Evolutionary conservation across 23 tunicate genomes (phyloP).

Genomic region (Diplosoma virens): DNA sequence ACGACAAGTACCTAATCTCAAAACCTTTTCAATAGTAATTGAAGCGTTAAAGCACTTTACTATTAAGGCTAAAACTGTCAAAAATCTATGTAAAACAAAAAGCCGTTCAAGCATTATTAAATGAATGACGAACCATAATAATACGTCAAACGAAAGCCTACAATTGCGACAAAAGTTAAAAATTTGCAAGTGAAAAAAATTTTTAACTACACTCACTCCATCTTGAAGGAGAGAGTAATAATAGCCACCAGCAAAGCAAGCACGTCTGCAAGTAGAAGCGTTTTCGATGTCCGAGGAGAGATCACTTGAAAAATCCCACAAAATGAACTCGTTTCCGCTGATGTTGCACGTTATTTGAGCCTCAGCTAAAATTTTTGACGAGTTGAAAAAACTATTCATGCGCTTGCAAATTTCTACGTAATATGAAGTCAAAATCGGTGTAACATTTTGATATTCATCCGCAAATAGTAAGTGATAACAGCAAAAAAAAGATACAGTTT

Average conservation of each 20-base stretch:
- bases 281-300: background rate
- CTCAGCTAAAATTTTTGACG: constrained; percentile 7
- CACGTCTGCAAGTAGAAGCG: background rate
- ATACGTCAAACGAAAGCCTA: background rate
- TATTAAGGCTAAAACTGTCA: no score
- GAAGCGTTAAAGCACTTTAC: no score
- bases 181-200: background rate
- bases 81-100: no score
- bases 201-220: background rate
- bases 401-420: no score
- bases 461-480: background rate
- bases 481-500: no score
- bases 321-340: background rate
- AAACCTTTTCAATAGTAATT: no score
- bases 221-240: background rate
- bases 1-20: no score
- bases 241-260: constrained; percentile 10
- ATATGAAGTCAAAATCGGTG: background rate
- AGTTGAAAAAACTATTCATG: no score
- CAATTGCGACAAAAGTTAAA: background rate
- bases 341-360: background rate
- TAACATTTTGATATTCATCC: background rate
- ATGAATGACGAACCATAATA: no score
- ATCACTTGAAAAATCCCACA: background rate
- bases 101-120: no score